Conservation (phyloP, 2,888 invertebrate genomes). For the Nebria salina region DNA sequence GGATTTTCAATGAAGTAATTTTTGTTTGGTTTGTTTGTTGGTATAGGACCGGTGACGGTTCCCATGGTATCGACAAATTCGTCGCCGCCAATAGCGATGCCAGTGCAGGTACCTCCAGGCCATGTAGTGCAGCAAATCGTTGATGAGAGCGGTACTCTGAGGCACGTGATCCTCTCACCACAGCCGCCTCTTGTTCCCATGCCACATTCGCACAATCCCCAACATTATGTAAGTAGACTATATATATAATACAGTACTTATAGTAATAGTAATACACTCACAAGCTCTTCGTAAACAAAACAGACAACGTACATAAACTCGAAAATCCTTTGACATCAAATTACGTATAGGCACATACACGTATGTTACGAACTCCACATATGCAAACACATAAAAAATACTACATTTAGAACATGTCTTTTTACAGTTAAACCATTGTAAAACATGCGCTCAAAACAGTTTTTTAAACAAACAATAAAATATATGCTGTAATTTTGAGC, state of each 20-base stretch:
- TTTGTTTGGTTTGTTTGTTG: neutral
- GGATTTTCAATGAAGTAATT: neutral
- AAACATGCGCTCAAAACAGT: too few relatives aligned
- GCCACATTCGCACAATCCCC: conserved; percentile 67
- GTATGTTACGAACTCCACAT: too few relatives aligned
- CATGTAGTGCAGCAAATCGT: conserved; percentile 92
- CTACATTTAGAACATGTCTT: too few relatives aligned
- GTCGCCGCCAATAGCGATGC: conserved; percentile 83
- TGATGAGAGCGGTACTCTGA: conserved; percentile 87
- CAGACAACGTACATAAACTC: conserved; percentile 40
- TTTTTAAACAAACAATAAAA: too few relatives aligned
- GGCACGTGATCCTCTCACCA: conserved; percentile 89
- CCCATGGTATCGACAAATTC: conserved; percentile 86
- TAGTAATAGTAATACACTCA: conserved; percentile 19
- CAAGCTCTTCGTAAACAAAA: conserved; percentile 27
- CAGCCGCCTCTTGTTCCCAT: conserved; percentile 68
- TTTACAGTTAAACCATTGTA: too few relatives aligned
- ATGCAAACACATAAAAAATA: too few relatives aligned
- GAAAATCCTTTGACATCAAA: neutral
- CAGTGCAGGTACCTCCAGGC: conserved; percentile 91
- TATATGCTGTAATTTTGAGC: too few relatives aligned
- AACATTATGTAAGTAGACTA: conserved; percentile 72
- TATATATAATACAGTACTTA: neutral
- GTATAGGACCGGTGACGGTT: conserved; percentile 82
- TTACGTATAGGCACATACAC: neutral